Base-by-base conservation (phyloP, 2,888 invertebrate species). In the Dione juno region DNA sequence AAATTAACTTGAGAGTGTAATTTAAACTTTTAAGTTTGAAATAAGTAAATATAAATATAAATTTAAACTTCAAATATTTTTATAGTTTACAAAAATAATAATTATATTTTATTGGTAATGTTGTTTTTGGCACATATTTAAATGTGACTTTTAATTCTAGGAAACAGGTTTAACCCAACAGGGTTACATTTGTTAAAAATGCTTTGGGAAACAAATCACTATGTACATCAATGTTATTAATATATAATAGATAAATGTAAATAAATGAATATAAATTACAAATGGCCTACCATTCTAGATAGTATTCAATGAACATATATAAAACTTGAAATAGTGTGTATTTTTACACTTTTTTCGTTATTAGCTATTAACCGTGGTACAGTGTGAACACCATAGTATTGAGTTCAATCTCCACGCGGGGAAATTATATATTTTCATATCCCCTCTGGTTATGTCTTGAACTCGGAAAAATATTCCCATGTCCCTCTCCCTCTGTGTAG, bases 11-110 rank as follows among this genome's bases (percentile, higher is more conserved):
- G 43, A 43, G 21, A n/a, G 9, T 13, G 14, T 13, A 41, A 41
- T 7, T 21, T 11, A 13, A 59, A 14, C 1, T 19, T 14, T 43
- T 21, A 43, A 28, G 10, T 45, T n/a, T 59, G 37, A 40, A 16
- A 37, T 11, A 57, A 57, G 16, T 57, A 16, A 57, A 11, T 16
- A 2, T 57, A 16, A 57, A 11, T 16, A 2, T 57, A 37, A 11
- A 11, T 16, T 37, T 35, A 54, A 16, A 37, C 5, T 16, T 28
- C n/a, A n/a, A 35, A 54, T 28, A 10, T 54, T n/a, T 10, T 37
- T 54, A 54, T n/a, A 37, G 54, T 54, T 54, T 54, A 37, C 35
- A 37, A 54, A 54, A 54, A 16, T 35, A 35, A 16, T 57, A 16
- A 19, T 57, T 16, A 40, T 37, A 37, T 0, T 3, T 16, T 37